Evolutionary conservation across 2,113 vertebrate species (phyloP).

Genomic region (Rhinogobius similis): DNA sequence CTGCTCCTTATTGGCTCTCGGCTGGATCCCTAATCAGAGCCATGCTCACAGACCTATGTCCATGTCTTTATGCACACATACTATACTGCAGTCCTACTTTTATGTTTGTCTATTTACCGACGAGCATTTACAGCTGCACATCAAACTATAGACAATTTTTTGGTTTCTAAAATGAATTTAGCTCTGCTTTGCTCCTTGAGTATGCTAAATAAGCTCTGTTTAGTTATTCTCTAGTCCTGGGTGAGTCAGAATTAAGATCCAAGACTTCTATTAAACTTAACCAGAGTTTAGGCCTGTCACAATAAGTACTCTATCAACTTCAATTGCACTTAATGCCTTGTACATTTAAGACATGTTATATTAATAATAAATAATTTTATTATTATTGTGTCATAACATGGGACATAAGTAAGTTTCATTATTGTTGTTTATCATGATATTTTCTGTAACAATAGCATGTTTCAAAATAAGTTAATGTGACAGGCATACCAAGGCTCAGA

Average conservation of each 20-base stretch:
- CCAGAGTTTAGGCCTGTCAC: no score
- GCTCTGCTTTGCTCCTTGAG: neutral
- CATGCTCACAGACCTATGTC: conserved; percentile 41
- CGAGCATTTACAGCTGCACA: conserved; percentile 22
- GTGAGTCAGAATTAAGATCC: neutral
- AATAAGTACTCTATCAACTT: no score
- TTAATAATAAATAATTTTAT: no score
- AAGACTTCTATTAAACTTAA: neutral
- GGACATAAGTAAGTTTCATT: no score
- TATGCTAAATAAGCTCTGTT: no score
- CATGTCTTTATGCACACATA: neutral
- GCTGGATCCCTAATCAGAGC: conserved; percentile 73
- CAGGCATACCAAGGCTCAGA: no score
- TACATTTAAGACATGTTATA: no score
- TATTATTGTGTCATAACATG: no score
- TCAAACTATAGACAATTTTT: neutral
- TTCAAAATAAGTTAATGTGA: no score
- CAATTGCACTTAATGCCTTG: no score
- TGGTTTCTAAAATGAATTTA: neutral
- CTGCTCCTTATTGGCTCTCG: conserved; percentile 75
- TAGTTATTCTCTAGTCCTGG: neutral
- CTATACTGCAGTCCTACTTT: conserved; percentile 21
- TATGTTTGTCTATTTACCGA: conserved; percentile 39
- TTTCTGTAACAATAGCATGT: no score
- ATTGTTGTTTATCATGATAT: no score